phyloP scores from a whole-genome alignment of 2,113 vertebrate genomes.

The Microtus pennsylvanicus region DNA sequence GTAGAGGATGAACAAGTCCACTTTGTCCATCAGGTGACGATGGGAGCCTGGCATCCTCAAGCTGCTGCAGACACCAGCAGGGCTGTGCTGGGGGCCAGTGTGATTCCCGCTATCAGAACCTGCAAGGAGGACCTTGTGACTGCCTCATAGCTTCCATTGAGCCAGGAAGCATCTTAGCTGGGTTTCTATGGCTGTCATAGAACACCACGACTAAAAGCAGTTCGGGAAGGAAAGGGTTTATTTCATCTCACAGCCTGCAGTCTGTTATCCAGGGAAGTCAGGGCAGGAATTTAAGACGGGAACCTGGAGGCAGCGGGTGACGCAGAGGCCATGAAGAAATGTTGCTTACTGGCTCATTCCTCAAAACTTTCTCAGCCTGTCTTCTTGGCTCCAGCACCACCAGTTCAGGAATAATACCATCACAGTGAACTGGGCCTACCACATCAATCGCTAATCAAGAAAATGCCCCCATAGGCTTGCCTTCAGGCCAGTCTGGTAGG shows the following conservation, averaged over 20 bases:
- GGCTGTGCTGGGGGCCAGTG: not conserved
- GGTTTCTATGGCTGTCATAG: not conserved
- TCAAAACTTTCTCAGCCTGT: not conserved
- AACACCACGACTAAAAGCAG: not conserved
- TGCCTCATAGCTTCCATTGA: fast-evolving
- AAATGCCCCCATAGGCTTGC: not conserved
- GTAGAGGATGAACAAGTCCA: not conserved
- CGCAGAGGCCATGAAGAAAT: not conserved
- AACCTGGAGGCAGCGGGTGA: not conserved
- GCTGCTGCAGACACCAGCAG: too few species aligned
- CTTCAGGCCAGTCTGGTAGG: too few species aligned
- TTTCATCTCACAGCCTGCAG: not conserved
- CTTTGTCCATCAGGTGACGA: too few species aligned
- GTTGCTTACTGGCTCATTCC: not conserved
- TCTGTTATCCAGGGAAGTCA: not conserved
- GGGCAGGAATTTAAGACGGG: not conserved
- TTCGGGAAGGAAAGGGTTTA: not conserved
- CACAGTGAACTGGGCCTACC: not conserved
- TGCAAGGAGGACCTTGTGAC: fast-evolving
- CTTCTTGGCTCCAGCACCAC: not conserved
- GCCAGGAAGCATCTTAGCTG: not conserved
- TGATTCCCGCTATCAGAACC: not conserved
- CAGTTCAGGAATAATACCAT: not conserved
- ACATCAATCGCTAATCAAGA: too few species aligned
- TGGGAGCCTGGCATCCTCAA: not conserved